Base-by-base conservation (phyloP, 2,797 vertebrate genomes). In the Phrynocephalus forsythii region DNA sequence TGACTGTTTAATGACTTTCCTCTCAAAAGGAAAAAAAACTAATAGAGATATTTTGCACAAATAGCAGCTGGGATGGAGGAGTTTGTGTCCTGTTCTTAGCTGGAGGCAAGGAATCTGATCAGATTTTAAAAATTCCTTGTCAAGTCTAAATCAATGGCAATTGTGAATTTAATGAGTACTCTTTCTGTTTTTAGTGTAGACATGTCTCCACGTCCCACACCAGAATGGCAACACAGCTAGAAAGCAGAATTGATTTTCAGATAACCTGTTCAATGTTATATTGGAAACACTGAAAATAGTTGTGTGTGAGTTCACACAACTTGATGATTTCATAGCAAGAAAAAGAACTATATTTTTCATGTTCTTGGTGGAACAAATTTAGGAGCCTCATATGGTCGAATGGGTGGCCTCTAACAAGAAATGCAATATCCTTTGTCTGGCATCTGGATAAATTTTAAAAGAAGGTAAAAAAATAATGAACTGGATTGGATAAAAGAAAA, bases 291-390 rank as follows among this genome's bases (percentile, higher is more conserved):
- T 85, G 68, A 15, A 67, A 82, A 48, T 63, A 15, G 18, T 63
- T 76, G 72, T 48, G 11, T 77, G 56, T 63, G 26, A 76, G 24
- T 11, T 87, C 15, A 56, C 86, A 79, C 0, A 1, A 86, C 78
- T 76, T 84, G 44, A 82, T 73, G 16, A 5, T 86, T 44, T 26
- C 16, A 72, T 73, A 56, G 44, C 69, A 91, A 83, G 5, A 22
- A 80, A 89, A 91, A 30, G 20, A 85, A 85, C 52, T 44, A 68
- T 79, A 2, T 69, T 30, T 16, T 44, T 86, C 26, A 44, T 24
- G 26, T 28, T 52, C 13, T 33, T 26, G 9, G 9, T 77, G 26
- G 72, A 16, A 6, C 38, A 76, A 87, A 50, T 16, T 67, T 68
- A 28, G n/a, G 72, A 76, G 22, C 13, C 38, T 22, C 56, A 38